Evolutionary conservation across 2,888 invertebrate species (phyloP).

Genomic region (Brenthis ino): DNA sequence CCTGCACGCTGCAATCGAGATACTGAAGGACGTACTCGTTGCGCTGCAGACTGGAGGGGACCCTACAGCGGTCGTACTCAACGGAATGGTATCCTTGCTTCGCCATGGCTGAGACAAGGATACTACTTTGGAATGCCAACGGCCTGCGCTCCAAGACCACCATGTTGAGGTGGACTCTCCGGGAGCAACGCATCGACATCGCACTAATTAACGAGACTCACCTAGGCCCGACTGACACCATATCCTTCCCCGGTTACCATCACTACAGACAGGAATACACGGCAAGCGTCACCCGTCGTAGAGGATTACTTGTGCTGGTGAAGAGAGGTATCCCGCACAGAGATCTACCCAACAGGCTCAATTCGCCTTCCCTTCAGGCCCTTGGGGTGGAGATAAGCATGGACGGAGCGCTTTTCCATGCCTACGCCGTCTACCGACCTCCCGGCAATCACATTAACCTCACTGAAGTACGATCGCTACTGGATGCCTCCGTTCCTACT

Average conservation of each 20-base stretch:
- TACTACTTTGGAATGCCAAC: neutral
- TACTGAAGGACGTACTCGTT: neutral
- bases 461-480: neutral
- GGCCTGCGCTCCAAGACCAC: neutral
- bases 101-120: neutral
- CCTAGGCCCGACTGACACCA: no score
- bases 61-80: neutral
- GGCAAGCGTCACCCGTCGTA: accelerated
- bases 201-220: neutral
- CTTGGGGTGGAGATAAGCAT: conserved; percentile 25
- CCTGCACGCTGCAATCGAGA: neutral
- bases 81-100: neutral
- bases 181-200: neutral
- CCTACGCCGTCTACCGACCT: conserved; percentile 34
- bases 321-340: conserved; percentile 29
- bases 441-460: neutral
- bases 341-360: neutral
- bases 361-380: conserved; percentile 9
- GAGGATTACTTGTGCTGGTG: conserved; percentile 29
- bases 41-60: neutral
- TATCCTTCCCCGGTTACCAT: neutral
- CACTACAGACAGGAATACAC: neutral
- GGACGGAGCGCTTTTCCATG: neutral
- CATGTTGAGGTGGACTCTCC: neutral
- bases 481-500: conserved; percentile 10